phyloP scores from a whole-genome alignment of 2,888 invertebrate genomes.

The Anarsia innoxiella region DNA sequence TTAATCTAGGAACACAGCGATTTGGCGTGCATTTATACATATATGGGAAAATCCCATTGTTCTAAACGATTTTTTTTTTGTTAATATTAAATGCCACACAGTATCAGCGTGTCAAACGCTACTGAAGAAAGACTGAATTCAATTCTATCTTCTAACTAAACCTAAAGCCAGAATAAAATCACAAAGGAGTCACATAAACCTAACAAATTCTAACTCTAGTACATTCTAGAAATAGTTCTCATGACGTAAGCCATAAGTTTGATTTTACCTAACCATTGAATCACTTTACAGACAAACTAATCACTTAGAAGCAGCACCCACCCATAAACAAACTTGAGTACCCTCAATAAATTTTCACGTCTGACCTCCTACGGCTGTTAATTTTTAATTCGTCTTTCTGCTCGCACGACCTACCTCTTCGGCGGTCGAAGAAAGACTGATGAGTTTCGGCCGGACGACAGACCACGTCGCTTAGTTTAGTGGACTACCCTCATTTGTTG shows the following conservation, averaged over 20 bases:
- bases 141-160: too few relatives aligned
- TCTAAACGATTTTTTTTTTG: too few relatives aligned
- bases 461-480: slow-evolving; percentile 66
- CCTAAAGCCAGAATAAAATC: too few relatives aligned
- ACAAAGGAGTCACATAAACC: background rate
- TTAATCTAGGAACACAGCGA: too few relatives aligned
- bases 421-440: slow-evolving; percentile 62
- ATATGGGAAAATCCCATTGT: too few relatives aligned
- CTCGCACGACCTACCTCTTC: slow-evolving; percentile 45
- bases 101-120: too few relatives aligned
- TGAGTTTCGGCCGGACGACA: slow-evolving; percentile 40
- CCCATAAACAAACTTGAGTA: slow-evolving; percentile 52
- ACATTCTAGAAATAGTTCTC: background rate
- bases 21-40: too few relatives aligned
- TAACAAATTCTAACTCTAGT: background rate
- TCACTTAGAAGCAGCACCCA: slow-evolving; percentile 46
- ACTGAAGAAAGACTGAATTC: too few relatives aligned
- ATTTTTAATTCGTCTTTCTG: slow-evolving; percentile 60
- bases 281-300: slow-evolving; percentile 39
- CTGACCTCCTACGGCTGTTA: slow-evolving; percentile 42
- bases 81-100: too few relatives aligned
- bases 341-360: slow-evolving; percentile 50
- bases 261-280: slow-evolving; percentile 21
- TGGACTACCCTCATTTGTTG: slow-evolving; percentile 68
- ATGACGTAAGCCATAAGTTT: slow-evolving; percentile 14